Base-by-base conservation (phyloP, 1,140 invertebrate species). In the Coelopa frigida region DNA sequence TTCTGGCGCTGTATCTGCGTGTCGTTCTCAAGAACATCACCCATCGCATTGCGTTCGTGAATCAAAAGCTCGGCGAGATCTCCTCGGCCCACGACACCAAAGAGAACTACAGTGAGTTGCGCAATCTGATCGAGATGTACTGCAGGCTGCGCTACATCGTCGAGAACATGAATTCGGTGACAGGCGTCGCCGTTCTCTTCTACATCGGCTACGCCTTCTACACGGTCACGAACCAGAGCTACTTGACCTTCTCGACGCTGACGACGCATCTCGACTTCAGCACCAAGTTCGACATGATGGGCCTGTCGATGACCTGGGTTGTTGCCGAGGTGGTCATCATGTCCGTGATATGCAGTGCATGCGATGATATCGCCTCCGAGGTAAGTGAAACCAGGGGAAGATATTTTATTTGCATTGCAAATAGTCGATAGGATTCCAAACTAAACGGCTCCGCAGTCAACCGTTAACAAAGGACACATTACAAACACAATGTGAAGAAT, bases 191-290 rank as follows among this genome's bases (percentile, higher is more conserved):
- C 0, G 11, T 61, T 3, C 32, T 61, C 0, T 62, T 61, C 47
- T 60, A 45, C 41, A 63, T 61, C 3, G 59, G 57, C 7, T 61
- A 61, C 44, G 49, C 59, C 27, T 61, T 61, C 33, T 61, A 61
- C 27, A 62, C 59, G 21, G 53, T 61, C 1, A 61, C 59, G 3
- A 63, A 61, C 26, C 59, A 61, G 24, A 63, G 59, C 20, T 61
- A 61, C 17, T 24, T 63, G 47, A 58, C 59, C 26, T 61, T 61
- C 23, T 44, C 59, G 18, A 57, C 53, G 2, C 15, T 61, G 8
- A 61, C 58, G 0, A 51, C 45, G 38, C 51, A 48, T 14, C 21
- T 3, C 6, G 22, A 20, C 7, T 27, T 18, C 27, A 27, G 32
- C 11, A 22, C 14, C n/a, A 21, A 46, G 17, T 38, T 48, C 12